Conservation (phyloP, 2,888 invertebrate species). For the Lithophane semibrunnea region DNA sequence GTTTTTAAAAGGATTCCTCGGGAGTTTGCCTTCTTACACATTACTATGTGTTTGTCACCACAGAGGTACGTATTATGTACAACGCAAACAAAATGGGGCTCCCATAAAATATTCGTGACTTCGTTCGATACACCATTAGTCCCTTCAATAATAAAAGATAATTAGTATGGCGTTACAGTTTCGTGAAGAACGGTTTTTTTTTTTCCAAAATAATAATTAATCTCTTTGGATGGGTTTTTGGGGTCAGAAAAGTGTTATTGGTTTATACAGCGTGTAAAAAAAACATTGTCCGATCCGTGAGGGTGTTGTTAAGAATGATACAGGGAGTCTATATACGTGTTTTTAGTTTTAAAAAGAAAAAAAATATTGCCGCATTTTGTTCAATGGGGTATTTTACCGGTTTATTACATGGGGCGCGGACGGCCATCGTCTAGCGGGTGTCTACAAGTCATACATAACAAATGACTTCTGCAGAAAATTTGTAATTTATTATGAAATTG, state of each 20-base stretch:
- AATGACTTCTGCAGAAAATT: too few relatives aligned
- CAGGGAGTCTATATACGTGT: too few relatives aligned
- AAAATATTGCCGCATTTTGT: too few relatives aligned
- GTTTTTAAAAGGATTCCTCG: neutral
- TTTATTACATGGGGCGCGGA: too few relatives aligned
- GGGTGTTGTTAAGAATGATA: too few relatives aligned
- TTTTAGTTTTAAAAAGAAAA: too few relatives aligned
- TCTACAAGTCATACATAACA: too few relatives aligned
- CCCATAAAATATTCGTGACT: conserved; percentile 68
- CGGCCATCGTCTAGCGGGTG: too few relatives aligned
- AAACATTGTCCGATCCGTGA: too few relatives aligned
- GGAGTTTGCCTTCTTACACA: conserved; percentile 17
- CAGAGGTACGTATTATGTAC: conserved; percentile 14
- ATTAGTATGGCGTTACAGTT: conserved; percentile 54
- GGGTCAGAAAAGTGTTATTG: neutral
- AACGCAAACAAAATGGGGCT: conserved; percentile 50
- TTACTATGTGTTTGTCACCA: neutral
- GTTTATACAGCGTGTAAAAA: neutral
- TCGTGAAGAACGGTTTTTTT: neutral
- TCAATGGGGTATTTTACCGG: too few relatives aligned
- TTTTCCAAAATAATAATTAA: too few relatives aligned
- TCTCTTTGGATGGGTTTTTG: neutral
- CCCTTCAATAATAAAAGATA: conserved; percentile 74
- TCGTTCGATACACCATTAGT: conserved; percentile 68
- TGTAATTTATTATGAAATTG: too few relatives aligned